phyloP scores from a whole-genome alignment of 2,797 vertebrate genomes.

The Periparus ater region DNA sequence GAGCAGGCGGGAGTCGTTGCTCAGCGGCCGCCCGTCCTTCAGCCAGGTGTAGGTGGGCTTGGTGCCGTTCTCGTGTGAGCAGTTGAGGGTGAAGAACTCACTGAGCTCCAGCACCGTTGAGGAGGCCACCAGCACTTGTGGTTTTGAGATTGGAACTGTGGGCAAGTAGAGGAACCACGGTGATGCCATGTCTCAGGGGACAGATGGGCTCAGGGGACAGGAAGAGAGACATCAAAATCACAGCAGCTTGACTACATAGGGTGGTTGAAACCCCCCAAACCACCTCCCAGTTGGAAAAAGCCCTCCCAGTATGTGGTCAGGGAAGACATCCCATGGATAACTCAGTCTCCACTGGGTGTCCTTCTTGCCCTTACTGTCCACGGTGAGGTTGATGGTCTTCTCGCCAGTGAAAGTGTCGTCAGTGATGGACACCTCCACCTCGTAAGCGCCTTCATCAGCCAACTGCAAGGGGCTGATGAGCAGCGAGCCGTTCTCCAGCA shows the following conservation, averaged over 20 bases:
- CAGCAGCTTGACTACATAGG: no score
- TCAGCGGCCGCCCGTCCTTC: slow-evolving; percentile 88
- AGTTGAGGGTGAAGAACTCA: slow-evolving; percentile 92
- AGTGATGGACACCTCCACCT: slow-evolving; percentile 97
- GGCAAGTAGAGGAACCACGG: neutral
- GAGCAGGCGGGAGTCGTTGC: slow-evolving; percentile 89
- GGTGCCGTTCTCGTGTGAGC: slow-evolving; percentile 92
- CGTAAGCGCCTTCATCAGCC: slow-evolving; percentile 90
- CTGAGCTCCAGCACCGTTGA: slow-evolving; percentile 94
- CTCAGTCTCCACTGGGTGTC: neutral
- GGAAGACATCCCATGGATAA: neutral
- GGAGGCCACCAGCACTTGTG: slow-evolving; percentile 89
- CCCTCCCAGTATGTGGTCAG: fast-evolving
- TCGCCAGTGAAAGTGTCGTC: slow-evolving; percentile 96
- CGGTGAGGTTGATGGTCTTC: slow-evolving; percentile 90
- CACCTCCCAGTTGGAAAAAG: neutral
- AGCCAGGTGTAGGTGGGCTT: slow-evolving; percentile 92
- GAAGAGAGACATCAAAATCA: neutral
- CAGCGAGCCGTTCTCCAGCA: slow-evolving; percentile 92
- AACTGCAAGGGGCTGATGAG: slow-evolving; percentile 89
- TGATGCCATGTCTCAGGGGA: fast-evolving
- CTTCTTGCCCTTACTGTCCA: slow-evolving; percentile 83
- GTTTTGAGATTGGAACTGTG: slow-evolving; percentile 91
- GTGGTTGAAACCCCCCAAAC: neutral
- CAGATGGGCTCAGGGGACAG: fast-evolving